These are phyloP conservation scores for Eumaeus atala DNA, from an alignment of 1,140 invertebrate genomes.

Conservation along the genomic window DNA sequence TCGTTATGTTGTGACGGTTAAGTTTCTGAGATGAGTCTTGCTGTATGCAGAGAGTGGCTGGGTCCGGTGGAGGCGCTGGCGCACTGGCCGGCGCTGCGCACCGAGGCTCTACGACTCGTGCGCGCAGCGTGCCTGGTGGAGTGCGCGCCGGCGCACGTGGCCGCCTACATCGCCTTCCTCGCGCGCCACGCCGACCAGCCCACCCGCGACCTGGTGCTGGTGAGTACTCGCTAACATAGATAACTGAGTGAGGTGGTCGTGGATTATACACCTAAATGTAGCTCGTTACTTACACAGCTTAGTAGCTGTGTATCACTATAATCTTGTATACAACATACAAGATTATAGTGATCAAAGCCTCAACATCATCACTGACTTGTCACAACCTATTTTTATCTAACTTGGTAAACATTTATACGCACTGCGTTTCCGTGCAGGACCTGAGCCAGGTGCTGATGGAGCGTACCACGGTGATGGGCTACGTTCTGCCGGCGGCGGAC, in stretches of 20 bases:
- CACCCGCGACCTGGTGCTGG: conserved; percentile 55
- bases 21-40: too few species aligned
- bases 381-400: too few species aligned
- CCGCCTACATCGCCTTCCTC: conserved; percentile 92
- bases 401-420: too few species aligned
- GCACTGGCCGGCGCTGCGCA: conserved; percentile 81
- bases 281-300: too few species aligned
- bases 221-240: too few species aligned
- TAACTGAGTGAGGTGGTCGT: too few species aligned
- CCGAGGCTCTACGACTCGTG: conserved; percentile 81
- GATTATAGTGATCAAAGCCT: too few species aligned
- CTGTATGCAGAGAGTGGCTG: conserved; percentile 87
- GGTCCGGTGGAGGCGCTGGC: conserved; percentile 83
- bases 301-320: too few species aligned
- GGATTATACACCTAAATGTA: too few species aligned
- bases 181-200: conserved; percentile 81
- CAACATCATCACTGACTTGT: not conserved
- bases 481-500: conserved; percentile 82
- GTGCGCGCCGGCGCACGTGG: conserved; percentile 88
- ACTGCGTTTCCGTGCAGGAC: conserved; percentile 75
- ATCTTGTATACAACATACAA: too few species aligned
- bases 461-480: conserved; percentile 89
- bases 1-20: too few species aligned
- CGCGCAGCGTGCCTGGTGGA: conserved; percentile 92
- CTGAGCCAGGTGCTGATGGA: conserved; percentile 95